Evolutionary conservation across 2,888 invertebrate species (phyloP), one percentile per base, ranked within the genome.

Genomic region (Apotomis capreana): DNA sequence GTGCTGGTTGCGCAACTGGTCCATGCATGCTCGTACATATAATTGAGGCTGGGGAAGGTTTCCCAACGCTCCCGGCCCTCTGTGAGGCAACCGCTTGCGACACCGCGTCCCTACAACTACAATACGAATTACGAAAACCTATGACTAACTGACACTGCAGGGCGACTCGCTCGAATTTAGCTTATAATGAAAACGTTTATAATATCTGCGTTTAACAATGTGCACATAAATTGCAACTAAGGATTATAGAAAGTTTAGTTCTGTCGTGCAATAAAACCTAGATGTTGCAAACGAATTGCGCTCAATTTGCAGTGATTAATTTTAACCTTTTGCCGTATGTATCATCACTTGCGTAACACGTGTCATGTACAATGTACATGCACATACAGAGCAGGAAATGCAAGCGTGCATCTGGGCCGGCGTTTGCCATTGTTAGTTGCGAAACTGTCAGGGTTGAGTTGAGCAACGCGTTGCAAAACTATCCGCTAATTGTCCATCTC

Each of bases 401-500:
- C 89, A 91, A 88, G 89, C 87, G 85, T 91, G 90, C 92, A 91
- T 92, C 91, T 92, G 89, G 83, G 84, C 86, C 86, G 58, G 37
- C 58, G n/a, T 58, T 58, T 58, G 89, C 89, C 89, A 91, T 91
- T 91, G 91, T 91, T 87, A 81, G 84, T 91, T 91, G 87, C 92
- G 88, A 91, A 91, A 92, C 87, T 88, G 90, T 91, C 92, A 92
- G 92, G 92, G 92, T 91, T 91, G 89, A 87, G 90, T 92, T 91
- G 88, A 89, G 91, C 89, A 92, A 92, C 81, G 81, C 75, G 81
- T 92, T 91, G 91, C 90, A 89, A 91, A 89, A 91, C 85, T 89
- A 91, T 91, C 91, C 90, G 90, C 87, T 90, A 87, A 90, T 89
- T 90, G 87, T 90, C 12, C 68, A 68, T 89, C 89, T 88, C 87